phyloP scores from a whole-genome alignment of 1,140 invertebrate genomes.

The Drosophila rufa region DNA sequence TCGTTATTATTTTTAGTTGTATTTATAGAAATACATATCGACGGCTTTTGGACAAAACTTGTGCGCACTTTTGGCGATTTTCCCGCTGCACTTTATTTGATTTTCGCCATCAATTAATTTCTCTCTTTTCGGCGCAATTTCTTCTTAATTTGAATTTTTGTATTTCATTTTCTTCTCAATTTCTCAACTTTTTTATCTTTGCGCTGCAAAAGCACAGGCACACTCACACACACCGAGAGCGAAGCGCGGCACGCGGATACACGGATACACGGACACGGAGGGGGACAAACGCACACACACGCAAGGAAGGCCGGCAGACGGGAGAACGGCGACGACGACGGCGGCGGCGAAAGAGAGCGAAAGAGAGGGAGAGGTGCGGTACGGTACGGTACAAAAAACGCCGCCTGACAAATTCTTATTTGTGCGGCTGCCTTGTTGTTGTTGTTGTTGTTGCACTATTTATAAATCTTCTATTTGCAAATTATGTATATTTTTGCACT shows the following conservation, averaged over 20 bases:
- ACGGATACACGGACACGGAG: constrained; percentile 22
- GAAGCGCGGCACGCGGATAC: constrained; percentile 7
- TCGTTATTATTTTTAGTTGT: constrained; percentile 27
- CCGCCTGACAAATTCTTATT: constrained; percentile 74
- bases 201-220: constrained; percentile 43
- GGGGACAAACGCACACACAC: constrained; percentile 7
- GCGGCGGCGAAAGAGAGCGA: constrained; percentile 12
- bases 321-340: constrained; percentile 15
- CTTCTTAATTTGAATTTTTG: constrained; percentile 44
- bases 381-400: constrained; percentile 37
- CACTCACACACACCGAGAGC: constrained; percentile 13
- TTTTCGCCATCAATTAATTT: constrained; percentile 72
- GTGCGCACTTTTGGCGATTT: constrained; percentile 40
- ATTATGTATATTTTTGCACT: constrained; percentile 51
- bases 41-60: constrained; percentile 15
- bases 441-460: constrained; percentile 76
- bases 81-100: constrained; percentile 60
- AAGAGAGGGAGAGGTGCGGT: constrained; percentile 14
- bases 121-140: constrained; percentile 55
- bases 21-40: constrained; percentile 43
- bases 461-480: constrained; percentile 67
- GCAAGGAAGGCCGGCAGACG: constrained; percentile 39
- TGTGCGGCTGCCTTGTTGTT: constrained; percentile 40
- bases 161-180: constrained; percentile 54
- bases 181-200: constrained; percentile 63